Evolutionary conservation across 2,797 vertebrate genomes (phyloP).

Genomic region (Neoniphon sammara): DNA sequence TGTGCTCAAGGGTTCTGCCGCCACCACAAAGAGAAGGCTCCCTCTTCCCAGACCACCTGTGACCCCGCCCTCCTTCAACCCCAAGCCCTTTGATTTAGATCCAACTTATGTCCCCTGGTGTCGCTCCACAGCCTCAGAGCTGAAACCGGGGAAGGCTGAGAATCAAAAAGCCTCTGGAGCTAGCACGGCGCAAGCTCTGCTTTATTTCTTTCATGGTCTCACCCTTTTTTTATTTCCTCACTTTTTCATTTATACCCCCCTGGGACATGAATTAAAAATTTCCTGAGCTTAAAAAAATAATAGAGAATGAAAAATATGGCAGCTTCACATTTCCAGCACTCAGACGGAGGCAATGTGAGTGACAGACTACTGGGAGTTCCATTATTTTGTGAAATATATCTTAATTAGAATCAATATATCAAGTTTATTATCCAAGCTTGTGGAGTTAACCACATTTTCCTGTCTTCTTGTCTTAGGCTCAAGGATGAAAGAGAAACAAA

Average conservation of each 20-base stretch:
- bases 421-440: neutral
- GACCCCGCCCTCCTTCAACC: slow-evolving; percentile 24
- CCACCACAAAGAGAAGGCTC: slow-evolving; percentile 20
- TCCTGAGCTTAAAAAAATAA: neutral
- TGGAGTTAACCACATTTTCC: neutral
- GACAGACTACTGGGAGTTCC: neutral
- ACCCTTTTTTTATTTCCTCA: neutral
- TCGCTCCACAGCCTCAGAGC: slow-evolving; percentile 6
- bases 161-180: slow-evolving; percentile 7
- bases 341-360: neutral
- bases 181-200: neutral
- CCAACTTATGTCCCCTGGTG: slow-evolving; percentile 17
- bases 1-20: slow-evolving; percentile 36
- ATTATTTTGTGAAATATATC: neutral
- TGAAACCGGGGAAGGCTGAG: neutral
- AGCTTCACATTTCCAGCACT: slow-evolving; percentile 1
- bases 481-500: neutral
- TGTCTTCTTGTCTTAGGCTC: neutral
- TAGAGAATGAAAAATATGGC: slow-evolving; percentile 1
- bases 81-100: slow-evolving; percentile 44
- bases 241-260: neutral
- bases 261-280: neutral
- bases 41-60: slow-evolving; percentile 36
- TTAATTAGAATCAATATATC: slow-evolving; percentile 1
- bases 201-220: neutral